Evolutionary conservation across 1,140 invertebrate species (phyloP).

Genomic region (Sinonovacula constricta): DNA sequence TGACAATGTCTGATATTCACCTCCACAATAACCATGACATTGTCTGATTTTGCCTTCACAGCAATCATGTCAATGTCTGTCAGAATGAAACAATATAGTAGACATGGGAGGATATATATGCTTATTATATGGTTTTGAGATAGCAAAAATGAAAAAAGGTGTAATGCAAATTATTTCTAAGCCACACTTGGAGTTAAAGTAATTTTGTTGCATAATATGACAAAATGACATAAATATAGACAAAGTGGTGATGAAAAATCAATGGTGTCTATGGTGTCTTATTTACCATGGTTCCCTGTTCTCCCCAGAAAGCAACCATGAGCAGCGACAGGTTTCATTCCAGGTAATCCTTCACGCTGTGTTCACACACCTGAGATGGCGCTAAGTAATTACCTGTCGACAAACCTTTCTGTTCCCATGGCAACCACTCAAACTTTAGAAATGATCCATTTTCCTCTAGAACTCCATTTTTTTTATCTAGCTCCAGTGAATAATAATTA

Average conservation of each 20-base stretch:
- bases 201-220: conserved; percentile 7
- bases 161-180: too few relatives aligned
- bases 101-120: too few relatives aligned
- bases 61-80: too few relatives aligned
- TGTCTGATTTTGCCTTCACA: too few relatives aligned
- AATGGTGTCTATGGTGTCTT: conserved; percentile 2
- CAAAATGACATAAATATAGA: conserved; percentile 5
- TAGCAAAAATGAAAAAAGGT: too few relatives aligned
- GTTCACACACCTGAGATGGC: conserved; percentile 22
- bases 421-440: conserved; percentile 40
- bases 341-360: conserved; percentile 9
- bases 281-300: not conserved
- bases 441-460: conserved; percentile 37
- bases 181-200: too few relatives aligned
- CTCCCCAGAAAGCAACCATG: not conserved
- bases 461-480: not conserved
- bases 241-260: not conserved
- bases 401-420: conserved; percentile 44
- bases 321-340: not conserved
- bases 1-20: too few relatives aligned
- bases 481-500: not conserved
- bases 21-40: too few relatives aligned
- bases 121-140: too few relatives aligned
- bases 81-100: too few relatives aligned
- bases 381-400: conserved; percentile 48